Evolutionary conservation across 2,888 invertebrate genomes (phyloP).

Genomic region (Mythimna impura): DNA sequence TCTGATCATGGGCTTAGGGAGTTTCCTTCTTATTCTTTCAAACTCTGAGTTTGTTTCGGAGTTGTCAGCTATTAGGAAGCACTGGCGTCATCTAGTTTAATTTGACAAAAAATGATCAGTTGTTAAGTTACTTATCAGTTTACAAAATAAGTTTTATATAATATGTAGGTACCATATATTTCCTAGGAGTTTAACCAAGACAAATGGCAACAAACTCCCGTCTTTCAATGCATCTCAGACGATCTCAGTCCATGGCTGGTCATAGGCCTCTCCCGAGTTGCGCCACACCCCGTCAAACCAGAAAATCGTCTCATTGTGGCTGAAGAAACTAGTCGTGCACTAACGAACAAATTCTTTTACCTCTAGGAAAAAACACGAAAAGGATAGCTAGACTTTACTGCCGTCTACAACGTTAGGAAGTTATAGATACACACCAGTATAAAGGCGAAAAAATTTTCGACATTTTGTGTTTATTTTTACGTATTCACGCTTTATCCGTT

Average conservation of each 20-base stretch:
- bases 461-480: background rate
- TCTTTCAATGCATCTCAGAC: background rate
- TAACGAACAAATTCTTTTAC: constrained; percentile 41
- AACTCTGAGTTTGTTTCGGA: background rate
- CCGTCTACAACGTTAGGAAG: background rate
- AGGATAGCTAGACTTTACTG: constrained; percentile 13
- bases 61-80: background rate
- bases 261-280: constrained; percentile 27
- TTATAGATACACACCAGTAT: background rate
- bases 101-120: background rate
- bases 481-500: background rate
- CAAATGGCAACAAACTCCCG: background rate
- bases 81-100: background rate
- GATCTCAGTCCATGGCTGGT: constrained; percentile 15
- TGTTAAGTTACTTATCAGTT: too few species aligned
- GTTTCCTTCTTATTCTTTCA: background rate
- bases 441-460: background rate
- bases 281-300: constrained; percentile 52
- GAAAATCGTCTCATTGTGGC: constrained; percentile 51
- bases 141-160: background rate
- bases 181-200: background rate
- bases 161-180: background rate
- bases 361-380: constrained; percentile 13
- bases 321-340: constrained; percentile 48
- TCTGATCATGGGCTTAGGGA: background rate